Conservation (phyloP, 53 echinoderm and acorn worm species). For the Temnopleurus reevesii region DNA sequence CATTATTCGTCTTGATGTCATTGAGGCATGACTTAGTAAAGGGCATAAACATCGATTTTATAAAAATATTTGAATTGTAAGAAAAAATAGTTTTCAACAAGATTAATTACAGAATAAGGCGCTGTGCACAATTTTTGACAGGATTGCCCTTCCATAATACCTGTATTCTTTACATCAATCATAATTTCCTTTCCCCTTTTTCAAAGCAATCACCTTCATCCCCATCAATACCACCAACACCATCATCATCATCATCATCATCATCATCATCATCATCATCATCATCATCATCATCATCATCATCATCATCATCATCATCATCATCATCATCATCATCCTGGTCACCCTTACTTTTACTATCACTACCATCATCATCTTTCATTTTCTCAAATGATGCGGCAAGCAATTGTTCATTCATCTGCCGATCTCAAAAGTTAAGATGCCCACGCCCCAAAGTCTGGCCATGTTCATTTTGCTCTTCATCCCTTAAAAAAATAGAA, state of each 20-base stretch:
- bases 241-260: conserved; percentile 39
- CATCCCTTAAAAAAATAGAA: no score
- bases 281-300: background rate
- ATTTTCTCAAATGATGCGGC: no score
- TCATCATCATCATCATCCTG: background rate
- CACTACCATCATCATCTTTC: background rate
- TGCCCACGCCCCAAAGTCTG: no score
- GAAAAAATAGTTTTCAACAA: background rate
- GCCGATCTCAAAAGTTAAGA: no score
- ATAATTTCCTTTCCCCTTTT: background rate
- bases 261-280: conserved; percentile 7
- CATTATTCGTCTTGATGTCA: no score
- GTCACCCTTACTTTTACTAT: background rate
- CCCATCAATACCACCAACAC: background rate
- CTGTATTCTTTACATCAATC: background rate
- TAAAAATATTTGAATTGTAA: no score
- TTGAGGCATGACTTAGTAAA: no score
- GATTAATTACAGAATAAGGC: background rate
- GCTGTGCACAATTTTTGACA: background rate
- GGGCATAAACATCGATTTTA: no score
- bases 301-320: conserved; percentile 13
- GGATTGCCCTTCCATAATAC: background rate
- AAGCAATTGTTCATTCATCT: no score
- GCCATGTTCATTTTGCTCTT: no score
- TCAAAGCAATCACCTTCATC: background rate